Percentiles rank a stretch among this genome's conserved stretches.
Conservation (phyloP, 2,797 vertebrate species). For the Pyrocephalus nanus region DNA sequence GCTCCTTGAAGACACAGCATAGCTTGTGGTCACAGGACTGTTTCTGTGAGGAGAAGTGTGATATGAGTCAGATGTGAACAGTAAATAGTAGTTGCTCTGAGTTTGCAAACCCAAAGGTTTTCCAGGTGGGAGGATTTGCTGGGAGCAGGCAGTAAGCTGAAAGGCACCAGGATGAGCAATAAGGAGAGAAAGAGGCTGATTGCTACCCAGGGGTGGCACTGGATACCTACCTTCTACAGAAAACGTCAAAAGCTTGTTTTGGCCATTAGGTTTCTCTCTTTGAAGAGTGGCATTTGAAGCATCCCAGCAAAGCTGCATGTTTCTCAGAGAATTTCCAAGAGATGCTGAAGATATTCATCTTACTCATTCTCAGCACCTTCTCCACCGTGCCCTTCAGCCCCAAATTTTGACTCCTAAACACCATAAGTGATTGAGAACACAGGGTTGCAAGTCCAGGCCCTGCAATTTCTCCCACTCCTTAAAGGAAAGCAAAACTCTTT, state of each 20-base stretch:
- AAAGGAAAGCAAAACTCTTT: background rate
- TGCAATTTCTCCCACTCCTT: background rate
- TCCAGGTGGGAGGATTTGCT: background rate
- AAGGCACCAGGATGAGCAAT: background rate
- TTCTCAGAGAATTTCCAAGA: background rate
- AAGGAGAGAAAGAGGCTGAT: background rate
- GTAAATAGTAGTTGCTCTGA: background rate
- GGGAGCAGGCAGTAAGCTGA: background rate
- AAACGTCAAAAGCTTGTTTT: background rate
- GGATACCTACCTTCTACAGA: background rate
- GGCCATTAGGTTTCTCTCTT: background rate
- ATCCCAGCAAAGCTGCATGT: fast-evolving
- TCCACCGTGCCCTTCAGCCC: fast-evolving
- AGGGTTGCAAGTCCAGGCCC: background rate
- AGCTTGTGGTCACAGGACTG: background rate
- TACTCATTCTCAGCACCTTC: background rate
- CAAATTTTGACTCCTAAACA: background rate
- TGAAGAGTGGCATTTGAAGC: background rate
- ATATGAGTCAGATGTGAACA: background rate
- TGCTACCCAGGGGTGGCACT: background rate
- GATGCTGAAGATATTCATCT: background rate
- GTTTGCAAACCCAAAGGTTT: background rate
- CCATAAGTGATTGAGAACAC: background rate
- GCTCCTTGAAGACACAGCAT: background rate
- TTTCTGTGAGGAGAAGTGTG: background rate